A percentile compares a stretch with the other conserved stretches of the same genome.
phyloP scores from a whole-genome alignment of 2,113 vertebrate species.

The Dipodomys ordii region DNA sequence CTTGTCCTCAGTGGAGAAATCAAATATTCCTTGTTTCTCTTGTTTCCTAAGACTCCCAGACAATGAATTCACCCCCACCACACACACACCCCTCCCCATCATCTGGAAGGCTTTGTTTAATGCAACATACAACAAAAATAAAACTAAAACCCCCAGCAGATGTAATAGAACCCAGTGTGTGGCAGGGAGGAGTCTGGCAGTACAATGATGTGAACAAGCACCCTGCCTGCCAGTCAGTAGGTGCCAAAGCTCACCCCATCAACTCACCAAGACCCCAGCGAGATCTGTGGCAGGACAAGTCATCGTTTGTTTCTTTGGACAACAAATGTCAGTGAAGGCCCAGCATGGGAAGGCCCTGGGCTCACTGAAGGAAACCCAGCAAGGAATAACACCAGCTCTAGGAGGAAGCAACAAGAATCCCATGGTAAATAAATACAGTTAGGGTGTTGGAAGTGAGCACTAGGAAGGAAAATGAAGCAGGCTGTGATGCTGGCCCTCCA shows the following conservation, averaged over 20 bases:
- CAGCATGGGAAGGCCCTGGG: accelerated
- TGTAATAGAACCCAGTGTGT: background rate
- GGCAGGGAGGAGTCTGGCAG: background rate
- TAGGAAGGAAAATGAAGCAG: too few species aligned
- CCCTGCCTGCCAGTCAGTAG: too few species aligned
- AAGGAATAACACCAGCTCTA: background rate
- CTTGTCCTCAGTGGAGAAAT: background rate
- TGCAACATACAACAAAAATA: background rate
- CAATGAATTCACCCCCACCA: background rate
- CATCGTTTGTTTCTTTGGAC: background rate
- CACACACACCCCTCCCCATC: too few species aligned
- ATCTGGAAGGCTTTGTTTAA: background rate
- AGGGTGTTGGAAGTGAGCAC: background rate
- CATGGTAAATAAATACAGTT: too few species aligned
- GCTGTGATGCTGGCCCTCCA: background rate
- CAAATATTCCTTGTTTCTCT: background rate
- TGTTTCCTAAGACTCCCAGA: background rate
- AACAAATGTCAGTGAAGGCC: background rate
- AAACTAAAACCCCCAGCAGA: too few species aligned
- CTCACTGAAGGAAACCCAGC: background rate
- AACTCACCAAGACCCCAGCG: background rate
- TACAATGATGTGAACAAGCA: background rate
- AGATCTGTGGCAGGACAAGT: too few species aligned
- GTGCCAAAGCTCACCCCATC: background rate
- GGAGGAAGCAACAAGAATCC: background rate